phyloP scores from a whole-genome alignment of 2,113 vertebrate species.

The Dolichotis patagonum region DNA sequence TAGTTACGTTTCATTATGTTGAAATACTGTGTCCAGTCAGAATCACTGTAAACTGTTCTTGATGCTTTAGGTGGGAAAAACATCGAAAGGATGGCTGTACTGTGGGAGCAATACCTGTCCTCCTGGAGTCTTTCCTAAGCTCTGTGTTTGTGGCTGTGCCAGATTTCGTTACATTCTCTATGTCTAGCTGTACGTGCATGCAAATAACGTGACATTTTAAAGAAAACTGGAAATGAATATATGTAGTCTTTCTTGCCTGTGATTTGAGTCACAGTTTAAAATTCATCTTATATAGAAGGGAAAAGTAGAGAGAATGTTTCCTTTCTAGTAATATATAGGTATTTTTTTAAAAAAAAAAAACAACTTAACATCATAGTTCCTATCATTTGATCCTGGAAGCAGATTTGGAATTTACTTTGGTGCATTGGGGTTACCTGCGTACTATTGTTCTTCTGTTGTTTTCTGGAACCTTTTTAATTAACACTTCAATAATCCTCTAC shows the following conservation, averaged over 20 bases:
- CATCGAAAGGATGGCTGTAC: not conserved
- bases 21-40: not conserved
- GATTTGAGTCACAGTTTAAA: not conserved
- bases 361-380: not conserved
- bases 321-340: not conserved
- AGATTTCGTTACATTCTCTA: not conserved
- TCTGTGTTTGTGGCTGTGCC: not conserved
- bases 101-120: not conserved
- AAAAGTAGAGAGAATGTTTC: not conserved
- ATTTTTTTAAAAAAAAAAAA: not conserved
- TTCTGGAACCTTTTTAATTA: not conserved
- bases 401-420: not conserved
- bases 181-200: not conserved
- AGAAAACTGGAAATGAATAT: not conserved
- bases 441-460: not conserved
- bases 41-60: not conserved
- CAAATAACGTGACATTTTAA: constrained; percentile 10
- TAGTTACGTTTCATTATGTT: constrained; percentile 17
- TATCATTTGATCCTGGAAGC: not conserved
- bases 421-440: not conserved
- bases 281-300: constrained; percentile 17
- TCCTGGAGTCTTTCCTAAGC: not conserved
- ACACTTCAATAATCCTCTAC: not conserved
- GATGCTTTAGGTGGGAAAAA: not conserved
- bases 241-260: not conserved